These are phyloP conservation scores for Hippolais icterina DNA, from an alignment of 2,113 vertebrate species.

Conservation along the genomic window DNA sequence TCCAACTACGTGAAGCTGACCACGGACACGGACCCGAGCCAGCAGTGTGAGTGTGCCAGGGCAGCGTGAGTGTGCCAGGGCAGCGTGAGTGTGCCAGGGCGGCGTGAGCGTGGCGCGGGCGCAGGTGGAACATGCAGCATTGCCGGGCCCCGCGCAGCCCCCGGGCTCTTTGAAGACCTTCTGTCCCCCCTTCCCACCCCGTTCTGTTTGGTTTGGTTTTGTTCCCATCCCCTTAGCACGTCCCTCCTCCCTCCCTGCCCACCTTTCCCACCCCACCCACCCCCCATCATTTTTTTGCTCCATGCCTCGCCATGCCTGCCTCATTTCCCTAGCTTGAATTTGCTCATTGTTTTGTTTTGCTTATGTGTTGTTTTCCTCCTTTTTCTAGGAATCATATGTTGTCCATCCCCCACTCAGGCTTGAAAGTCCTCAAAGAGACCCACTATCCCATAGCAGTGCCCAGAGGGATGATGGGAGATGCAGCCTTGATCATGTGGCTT, in stretches of 20 bases:
- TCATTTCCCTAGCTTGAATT: conserved; percentile 84
- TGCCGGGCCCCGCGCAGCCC: not conserved
- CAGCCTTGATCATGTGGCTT: conserved; percentile 93
- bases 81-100: too few species aligned
- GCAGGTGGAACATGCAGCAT: not conserved
- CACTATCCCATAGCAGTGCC: conserved; percentile 98
- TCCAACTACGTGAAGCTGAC: conserved; percentile 99
- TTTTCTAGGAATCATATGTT: conserved; percentile 99
- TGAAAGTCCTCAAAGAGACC: conserved; percentile 99
- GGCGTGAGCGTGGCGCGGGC: too few species aligned
- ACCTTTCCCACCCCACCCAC: accelerated
- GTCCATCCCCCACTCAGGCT: conserved; percentile 99
- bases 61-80: too few species aligned
- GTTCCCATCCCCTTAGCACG: conserved; percentile 75
- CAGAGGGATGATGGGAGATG: conserved; percentile 95
- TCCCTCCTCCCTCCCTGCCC: not conserved
- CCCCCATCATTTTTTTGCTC: conserved; percentile 74
- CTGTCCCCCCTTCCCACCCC: not conserved
- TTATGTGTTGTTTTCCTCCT: conserved; percentile 99
- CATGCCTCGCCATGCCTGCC: conserved; percentile 76
- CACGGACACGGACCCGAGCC: conserved; percentile 96
- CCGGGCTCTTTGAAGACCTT: conserved; percentile 82
- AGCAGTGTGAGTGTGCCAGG: conserved; percentile 91
- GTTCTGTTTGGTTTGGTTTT: not conserved
- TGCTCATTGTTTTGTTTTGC: conserved; percentile 94